Conservation (phyloP, 1,140 invertebrate species). For the Atta cephalotes region DNA sequence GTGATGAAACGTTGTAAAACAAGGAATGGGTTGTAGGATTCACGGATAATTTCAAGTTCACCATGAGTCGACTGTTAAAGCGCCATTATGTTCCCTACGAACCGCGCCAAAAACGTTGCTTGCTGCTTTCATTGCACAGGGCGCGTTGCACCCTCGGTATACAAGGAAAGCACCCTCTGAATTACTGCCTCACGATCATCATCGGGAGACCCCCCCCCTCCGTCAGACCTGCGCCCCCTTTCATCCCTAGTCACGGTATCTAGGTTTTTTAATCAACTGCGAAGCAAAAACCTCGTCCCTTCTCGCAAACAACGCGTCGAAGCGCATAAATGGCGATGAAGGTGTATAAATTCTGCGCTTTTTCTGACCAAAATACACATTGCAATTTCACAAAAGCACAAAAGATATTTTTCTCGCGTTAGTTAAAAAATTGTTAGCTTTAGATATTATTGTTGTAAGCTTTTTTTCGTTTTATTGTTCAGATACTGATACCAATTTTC, state of each 20-base stretch:
- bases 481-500: not conserved
- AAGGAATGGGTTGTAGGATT: conserved; percentile 31
- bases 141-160: conserved; percentile 37
- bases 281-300: conserved; percentile 37
- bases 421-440: not conserved
- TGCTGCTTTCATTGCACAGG: conserved; percentile 48
- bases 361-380: conserved; percentile 14
- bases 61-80: conserved; percentile 60
- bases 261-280: conserved; percentile 63
- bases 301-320: conserved; percentile 30
- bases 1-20: conserved; percentile 41
- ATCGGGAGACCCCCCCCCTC: conserved; percentile 12
- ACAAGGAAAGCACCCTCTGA: conserved; percentile 61
- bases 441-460: not conserved
- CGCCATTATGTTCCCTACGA: conserved; percentile 58
- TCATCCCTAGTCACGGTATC: conserved; percentile 28
- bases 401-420: not conserved
- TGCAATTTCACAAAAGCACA: not conserved
- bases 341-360: conserved; percentile 22
- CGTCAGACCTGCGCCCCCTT: not conserved
- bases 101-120: conserved; percentile 64
- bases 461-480: not conserved
- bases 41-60: conserved; percentile 54
- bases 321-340: conserved; percentile 44
- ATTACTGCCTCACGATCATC: conserved; percentile 60